A percentile compares a stretch with the other conserved stretches of the same genome.
phyloP scores from a whole-genome alignment of 2,113 vertebrate species.

The Mobula hypostoma region DNA sequence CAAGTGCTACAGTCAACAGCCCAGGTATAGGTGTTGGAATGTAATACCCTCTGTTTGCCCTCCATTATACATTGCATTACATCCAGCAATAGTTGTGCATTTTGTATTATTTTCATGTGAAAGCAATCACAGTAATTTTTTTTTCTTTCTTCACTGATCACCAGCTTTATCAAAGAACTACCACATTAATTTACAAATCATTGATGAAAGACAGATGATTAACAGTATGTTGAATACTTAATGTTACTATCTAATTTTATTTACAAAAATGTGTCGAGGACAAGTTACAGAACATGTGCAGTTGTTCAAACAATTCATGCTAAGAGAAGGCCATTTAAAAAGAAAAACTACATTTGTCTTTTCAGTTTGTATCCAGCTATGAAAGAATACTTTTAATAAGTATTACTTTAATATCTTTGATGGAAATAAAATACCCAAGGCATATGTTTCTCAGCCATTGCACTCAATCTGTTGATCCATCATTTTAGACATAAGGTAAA shows the following conservation, averaged over 20 bases:
- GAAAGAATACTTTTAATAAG: conserved; percentile 78
- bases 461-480: conserved; percentile 65
- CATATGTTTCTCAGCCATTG: conserved; percentile 69
- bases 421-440: conserved; percentile 58
- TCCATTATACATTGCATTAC: conserved; percentile 65
- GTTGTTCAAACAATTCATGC: conserved; percentile 54
- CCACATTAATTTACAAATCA: conserved; percentile 48
- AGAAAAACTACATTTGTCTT: conserved; percentile 61
- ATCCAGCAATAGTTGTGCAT: conserved; percentile 69
- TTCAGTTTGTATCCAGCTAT: conserved; percentile 80
- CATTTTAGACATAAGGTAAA: conserved; percentile 50
- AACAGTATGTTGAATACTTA: conserved; percentile 66
- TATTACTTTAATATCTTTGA: conserved; percentile 86
- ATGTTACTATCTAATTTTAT: conserved; percentile 64
- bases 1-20: conserved; percentile 57
- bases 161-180: conserved; percentile 66
- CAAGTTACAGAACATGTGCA: conserved; percentile 50
- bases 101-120: conserved; percentile 49
- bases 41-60: conserved; percentile 55
- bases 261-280: conserved; percentile 40
- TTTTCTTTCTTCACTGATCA: conserved; percentile 63
- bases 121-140: conserved; percentile 64
- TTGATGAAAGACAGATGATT: conserved; percentile 64
- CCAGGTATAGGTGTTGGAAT: conserved; percentile 40
- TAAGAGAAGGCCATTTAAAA: conserved; percentile 45